phyloP scores from a whole-genome alignment of 2,797 vertebrate genomes.

The Enteromius argenteus region DNA sequence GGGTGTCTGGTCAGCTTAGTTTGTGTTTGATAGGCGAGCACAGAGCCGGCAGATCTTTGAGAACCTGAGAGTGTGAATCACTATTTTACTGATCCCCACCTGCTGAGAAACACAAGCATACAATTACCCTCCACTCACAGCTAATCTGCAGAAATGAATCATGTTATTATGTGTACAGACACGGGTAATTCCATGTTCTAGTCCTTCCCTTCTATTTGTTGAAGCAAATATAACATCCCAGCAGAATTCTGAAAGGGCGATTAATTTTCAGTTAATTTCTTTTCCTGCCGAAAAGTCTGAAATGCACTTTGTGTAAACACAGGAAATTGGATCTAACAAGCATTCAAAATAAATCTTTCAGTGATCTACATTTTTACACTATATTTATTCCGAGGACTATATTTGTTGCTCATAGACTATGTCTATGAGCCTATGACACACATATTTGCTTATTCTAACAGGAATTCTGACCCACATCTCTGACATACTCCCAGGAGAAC shows the following conservation, averaged over 20 bases:
- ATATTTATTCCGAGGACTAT: conserved; percentile 23
- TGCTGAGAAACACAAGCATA: conserved; percentile 51
- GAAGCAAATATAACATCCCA: conserved; percentile 50
- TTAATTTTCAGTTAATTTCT: conserved; percentile 55
- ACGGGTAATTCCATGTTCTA: conserved; percentile 41
- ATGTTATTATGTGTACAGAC: conserved; percentile 53
- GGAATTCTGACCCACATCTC: background rate
- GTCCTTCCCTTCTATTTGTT: conserved; percentile 44
- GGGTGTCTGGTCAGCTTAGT: background rate
- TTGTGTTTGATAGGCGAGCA: background rate
- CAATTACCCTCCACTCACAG: conserved; percentile 56
- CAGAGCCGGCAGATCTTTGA: background rate
- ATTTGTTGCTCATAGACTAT: background rate
- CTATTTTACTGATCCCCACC: conserved; percentile 47
- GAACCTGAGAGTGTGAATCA: conserved; percentile 37
- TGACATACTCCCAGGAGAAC: background rate
- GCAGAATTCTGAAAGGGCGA: conserved; percentile 37
- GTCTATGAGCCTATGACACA: background rate
- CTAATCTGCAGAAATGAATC: conserved; percentile 61
- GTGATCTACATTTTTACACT: conserved; percentile 21
- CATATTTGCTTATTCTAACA: conserved; percentile 29
- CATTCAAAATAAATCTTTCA: conserved; percentile 19
- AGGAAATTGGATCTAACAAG: conserved; percentile 14
- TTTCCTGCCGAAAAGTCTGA: conserved; percentile 29
- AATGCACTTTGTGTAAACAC: conserved; percentile 23